Evolutionary conservation across 2,888 invertebrate species (phyloP).

Genomic region (Linyphia triangularis): DNA sequence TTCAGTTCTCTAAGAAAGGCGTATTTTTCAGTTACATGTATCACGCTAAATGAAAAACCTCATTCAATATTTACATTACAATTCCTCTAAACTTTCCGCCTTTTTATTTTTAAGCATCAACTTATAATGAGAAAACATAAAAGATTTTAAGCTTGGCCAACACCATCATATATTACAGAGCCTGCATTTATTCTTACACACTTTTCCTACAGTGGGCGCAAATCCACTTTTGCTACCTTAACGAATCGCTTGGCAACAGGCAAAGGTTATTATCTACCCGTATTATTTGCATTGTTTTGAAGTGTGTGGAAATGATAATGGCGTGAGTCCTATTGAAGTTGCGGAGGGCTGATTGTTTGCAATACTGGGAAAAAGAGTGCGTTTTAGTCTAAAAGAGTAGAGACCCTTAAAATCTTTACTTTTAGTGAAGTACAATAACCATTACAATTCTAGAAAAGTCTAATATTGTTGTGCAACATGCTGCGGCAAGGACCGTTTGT

Average conservation of each 20-base stretch:
- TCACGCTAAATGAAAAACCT: neutral
- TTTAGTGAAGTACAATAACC: slow-evolving; percentile 15
- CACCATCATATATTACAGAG: neutral
- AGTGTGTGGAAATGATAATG: slow-evolving; percentile 20
- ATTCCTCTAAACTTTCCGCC: slow-evolving; percentile 15
- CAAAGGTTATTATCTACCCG: neutral
- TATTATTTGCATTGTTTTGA: slow-evolving; percentile 33
- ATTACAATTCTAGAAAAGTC: slow-evolving; percentile 17
- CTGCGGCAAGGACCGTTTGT: slow-evolving; percentile 21
- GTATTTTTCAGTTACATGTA: neutral
- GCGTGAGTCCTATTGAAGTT: neutral
- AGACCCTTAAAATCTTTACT: slow-evolving; percentile 27
- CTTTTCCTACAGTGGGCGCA: slow-evolving; percentile 8
- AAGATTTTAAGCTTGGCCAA: slow-evolving; percentile 16
- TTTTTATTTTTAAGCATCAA: slow-evolving; percentile 14
- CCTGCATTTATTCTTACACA: neutral
- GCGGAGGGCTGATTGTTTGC: slow-evolving; percentile 3
- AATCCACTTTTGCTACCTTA: slow-evolving; percentile 32
- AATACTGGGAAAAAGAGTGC: slow-evolving; percentile 32
- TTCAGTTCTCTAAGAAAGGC: too few species aligned
- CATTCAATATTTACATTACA: neutral
- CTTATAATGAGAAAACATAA: slow-evolving; percentile 4
- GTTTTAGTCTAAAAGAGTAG: neutral
- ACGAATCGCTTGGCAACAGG: slow-evolving; percentile 30
- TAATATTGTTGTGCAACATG: slow-evolving; percentile 14